A percentile compares a stretch with the other conserved stretches of the same genome.
These are phyloP conservation scores for Acleris laterana DNA, from an alignment of 2,888 invertebrate species.

Conservation along the genomic window DNA sequence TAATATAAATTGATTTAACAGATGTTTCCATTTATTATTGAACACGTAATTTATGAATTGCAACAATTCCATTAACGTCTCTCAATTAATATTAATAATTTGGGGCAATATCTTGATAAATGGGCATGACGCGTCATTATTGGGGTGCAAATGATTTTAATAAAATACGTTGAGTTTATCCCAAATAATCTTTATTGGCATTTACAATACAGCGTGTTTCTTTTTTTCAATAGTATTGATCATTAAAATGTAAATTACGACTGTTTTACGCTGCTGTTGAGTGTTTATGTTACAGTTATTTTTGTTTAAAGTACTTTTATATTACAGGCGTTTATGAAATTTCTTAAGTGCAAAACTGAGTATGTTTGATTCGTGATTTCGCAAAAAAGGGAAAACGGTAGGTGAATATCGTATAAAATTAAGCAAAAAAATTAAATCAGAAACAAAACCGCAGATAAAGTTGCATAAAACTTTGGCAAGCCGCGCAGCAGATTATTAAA, in stretches of 20 bases:
- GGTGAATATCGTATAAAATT: too few relatives aligned
- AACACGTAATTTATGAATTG: constrained; percentile 5
- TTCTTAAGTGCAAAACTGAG: too few relatives aligned
- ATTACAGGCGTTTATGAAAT: too few relatives aligned
- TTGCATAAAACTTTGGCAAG: too few relatives aligned
- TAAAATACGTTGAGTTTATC: constrained; percentile 18
- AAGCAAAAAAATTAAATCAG: too few relatives aligned
- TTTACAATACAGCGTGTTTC: constrained; percentile 2
- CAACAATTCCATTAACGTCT: constrained; percentile 4
- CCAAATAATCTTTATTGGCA: constrained; percentile 16
- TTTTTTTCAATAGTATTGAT: background rate
- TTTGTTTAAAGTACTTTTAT: too few relatives aligned
- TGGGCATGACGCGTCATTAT: constrained; percentile 15
- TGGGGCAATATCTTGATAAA: constrained; percentile 15
- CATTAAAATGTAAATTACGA: too few relatives aligned
- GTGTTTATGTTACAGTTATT: too few relatives aligned
- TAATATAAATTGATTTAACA: background rate
- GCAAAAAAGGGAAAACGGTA: too few relatives aligned
- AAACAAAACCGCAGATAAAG: too few relatives aligned
- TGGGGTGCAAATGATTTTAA: constrained; percentile 20
- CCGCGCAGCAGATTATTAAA: background rate
- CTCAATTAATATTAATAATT: constrained; percentile 8
- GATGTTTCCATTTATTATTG: constrained; percentile 2
- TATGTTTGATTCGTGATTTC: too few relatives aligned
- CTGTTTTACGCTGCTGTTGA: too few relatives aligned